phyloP scores from a whole-genome alignment of 2,797 vertebrate species.

The Scleropages formosus region DNA sequence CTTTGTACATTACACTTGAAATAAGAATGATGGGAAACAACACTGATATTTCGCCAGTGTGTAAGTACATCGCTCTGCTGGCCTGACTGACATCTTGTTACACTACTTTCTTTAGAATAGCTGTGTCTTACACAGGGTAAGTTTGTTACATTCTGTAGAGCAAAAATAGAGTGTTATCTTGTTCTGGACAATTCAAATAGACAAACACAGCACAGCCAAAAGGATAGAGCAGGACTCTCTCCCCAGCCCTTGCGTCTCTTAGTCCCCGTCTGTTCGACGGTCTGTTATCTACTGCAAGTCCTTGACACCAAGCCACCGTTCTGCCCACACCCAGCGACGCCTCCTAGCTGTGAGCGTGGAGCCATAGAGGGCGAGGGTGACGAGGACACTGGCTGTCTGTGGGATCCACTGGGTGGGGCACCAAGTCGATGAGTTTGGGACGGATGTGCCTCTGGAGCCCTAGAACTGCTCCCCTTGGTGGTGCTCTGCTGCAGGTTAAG shows the following conservation, averaged over 20 bases:
- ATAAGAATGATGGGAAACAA: background rate
- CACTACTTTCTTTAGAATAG: background rate
- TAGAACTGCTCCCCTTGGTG: conserved; percentile 56
- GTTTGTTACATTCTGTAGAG: conserved; percentile 45
- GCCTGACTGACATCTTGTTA: conserved; percentile 14
- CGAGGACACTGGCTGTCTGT: conserved; percentile 64
- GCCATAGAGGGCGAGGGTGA: conserved; percentile 64
- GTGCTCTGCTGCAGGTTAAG: conserved; percentile 87
- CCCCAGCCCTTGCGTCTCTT: conserved; percentile 40
- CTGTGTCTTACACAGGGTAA: background rate
- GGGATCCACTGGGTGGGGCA: conserved; percentile 58
- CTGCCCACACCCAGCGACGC: conserved; percentile 68
- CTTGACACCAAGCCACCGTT: conserved; percentile 86
- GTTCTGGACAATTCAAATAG: conserved; percentile 66
- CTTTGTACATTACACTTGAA: background rate
- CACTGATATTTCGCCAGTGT: background rate
- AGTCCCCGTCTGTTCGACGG: conserved; percentile 54
- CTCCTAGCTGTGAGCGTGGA: conserved; percentile 76
- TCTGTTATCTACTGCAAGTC: conserved; percentile 94
- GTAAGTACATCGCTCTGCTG: conserved; percentile 3
- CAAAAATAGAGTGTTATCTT: conserved; percentile 50
- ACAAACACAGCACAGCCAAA: conserved; percentile 68
- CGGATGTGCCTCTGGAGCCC: conserved; percentile 58
- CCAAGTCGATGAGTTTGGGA: conserved; percentile 64
- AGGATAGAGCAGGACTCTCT: conserved; percentile 57